Conservation (phyloP, 2,113 vertebrate genomes). For the Actinemys pallida region DNA sequence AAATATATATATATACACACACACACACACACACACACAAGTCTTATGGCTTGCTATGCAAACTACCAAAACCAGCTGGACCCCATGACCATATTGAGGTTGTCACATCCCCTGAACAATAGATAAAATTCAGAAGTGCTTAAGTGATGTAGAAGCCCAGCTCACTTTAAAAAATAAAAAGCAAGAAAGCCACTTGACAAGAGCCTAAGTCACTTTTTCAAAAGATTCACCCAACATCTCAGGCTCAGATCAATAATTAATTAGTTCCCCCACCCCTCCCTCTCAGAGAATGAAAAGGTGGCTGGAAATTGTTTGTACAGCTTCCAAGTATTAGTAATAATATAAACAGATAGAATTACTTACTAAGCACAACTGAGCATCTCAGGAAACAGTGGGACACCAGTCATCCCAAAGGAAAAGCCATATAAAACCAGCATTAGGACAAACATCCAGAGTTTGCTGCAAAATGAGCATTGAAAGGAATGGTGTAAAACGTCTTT, state of each 20-base stretch:
- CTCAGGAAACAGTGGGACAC: constrained; percentile 92
- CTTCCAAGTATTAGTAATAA: not conserved
- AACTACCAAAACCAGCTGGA: not conserved
- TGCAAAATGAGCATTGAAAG: constrained; percentile 68
- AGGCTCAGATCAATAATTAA: too few relatives aligned
- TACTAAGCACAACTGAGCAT: constrained; percentile 90
- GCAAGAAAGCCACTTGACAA: not conserved
- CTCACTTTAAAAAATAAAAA: not conserved
- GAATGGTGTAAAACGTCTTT: too few relatives aligned
- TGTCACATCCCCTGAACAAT: not conserved
- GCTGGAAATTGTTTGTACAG: not conserved
- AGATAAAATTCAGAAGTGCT: not conserved
- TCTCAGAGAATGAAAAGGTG: not conserved
- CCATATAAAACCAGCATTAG: constrained; percentile 87
- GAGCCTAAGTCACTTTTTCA: not conserved
- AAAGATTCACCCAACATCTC: not conserved
- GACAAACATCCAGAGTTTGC: constrained; percentile 92
- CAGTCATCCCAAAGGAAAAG: constrained; percentile 88
- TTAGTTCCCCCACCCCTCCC: too few relatives aligned
- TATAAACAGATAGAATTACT: constrained; percentile 71
- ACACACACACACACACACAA: too few relatives aligned
- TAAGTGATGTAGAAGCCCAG: not conserved
- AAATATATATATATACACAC: not conserved
- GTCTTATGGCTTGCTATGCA: not conserved
- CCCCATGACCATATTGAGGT: not conserved